phyloP scores from a whole-genome alignment of 2,888 invertebrate genomes.

The Nycteola revayana region DNA sequence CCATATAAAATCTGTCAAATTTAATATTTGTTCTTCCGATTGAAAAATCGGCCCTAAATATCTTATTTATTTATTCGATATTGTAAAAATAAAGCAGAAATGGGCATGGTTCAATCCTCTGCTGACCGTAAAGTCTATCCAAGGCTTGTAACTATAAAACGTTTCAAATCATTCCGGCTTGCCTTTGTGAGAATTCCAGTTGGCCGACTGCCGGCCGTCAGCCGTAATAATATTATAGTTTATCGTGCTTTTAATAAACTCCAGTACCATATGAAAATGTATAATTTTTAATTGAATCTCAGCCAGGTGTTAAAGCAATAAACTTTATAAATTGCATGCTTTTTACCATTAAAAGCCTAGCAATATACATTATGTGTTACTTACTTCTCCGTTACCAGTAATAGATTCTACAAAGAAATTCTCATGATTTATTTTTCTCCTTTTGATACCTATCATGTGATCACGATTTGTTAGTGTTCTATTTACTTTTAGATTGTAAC shows the following conservation, averaged over 20 bases:
- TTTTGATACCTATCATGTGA: no score
- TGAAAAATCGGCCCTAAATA: conserved; percentile 6
- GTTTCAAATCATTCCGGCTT: conserved; percentile 62
- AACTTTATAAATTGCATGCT: conserved; percentile 49
- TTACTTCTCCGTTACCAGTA: no score
- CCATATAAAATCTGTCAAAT: no score
- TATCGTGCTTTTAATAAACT: conserved; percentile 65
- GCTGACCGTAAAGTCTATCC: conserved; percentile 59
- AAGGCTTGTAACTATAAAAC: conserved; percentile 63
- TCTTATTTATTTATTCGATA: no score
- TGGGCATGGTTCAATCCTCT: conserved; percentile 42
- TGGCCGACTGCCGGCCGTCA: conserved; percentile 51
- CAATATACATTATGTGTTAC: no score
- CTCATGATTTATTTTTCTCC: no score
- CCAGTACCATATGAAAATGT: conserved; percentile 47
- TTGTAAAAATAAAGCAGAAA: conserved; percentile 43
- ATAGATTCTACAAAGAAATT: no score
- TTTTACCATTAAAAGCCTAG: conserved; percentile 25
- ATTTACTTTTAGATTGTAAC: no score
- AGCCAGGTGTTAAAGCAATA: conserved; percentile 62
- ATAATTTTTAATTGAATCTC: conserved; percentile 67
- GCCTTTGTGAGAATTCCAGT: conserved; percentile 58
- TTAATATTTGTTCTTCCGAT: no score
- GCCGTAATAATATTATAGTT: conserved; percentile 58
- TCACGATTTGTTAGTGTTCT: no score